Percentiles rank a stretch among this genome's conserved stretches.
phyloP scores from a whole-genome alignment of 2,113 vertebrate genomes.

The Onychostruthus taczanowskii region DNA sequence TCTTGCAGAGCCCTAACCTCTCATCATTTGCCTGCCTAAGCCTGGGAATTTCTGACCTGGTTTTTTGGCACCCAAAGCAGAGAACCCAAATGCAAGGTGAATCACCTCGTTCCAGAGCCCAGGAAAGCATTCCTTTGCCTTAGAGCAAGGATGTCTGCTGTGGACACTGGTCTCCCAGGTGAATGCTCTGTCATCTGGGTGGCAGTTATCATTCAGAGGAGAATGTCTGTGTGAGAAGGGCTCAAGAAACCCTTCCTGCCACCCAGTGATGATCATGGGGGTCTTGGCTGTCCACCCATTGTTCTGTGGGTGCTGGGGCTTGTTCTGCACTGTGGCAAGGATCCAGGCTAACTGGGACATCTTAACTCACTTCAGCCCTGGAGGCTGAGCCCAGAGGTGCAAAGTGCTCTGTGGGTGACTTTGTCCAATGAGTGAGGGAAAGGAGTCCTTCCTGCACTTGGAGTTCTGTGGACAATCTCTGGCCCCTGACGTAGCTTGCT shows the following conservation, averaged over 20 bases:
- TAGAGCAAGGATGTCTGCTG: not conserved
- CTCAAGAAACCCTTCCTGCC: not conserved
- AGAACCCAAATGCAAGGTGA: not conserved
- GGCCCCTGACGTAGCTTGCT: not conserved
- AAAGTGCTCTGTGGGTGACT: not conserved
- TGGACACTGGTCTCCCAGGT: not conserved
- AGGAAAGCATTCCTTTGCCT: not conserved
- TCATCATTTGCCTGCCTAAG: not conserved
- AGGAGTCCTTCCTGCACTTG: not conserved
- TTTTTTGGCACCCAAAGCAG: not conserved
- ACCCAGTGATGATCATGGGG: not conserved
- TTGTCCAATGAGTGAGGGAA: not conserved
- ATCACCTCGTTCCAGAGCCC: not conserved
- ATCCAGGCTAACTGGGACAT: not conserved
- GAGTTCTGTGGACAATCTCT: not conserved
- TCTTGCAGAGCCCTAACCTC: not conserved
- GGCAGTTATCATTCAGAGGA: not conserved
- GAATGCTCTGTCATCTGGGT: not conserved
- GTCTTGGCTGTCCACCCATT: fast-evolving
- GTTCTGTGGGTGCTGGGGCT: not conserved
- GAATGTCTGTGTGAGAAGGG: not conserved
- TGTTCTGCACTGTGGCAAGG: not conserved
- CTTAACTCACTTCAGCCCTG: not conserved
- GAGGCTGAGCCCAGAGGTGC: not conserved
- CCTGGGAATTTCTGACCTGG: not conserved